Evolutionary conservation across 1,140 invertebrate genomes (phyloP).

Genomic region (Proctacanthus coquilletti): DNA sequence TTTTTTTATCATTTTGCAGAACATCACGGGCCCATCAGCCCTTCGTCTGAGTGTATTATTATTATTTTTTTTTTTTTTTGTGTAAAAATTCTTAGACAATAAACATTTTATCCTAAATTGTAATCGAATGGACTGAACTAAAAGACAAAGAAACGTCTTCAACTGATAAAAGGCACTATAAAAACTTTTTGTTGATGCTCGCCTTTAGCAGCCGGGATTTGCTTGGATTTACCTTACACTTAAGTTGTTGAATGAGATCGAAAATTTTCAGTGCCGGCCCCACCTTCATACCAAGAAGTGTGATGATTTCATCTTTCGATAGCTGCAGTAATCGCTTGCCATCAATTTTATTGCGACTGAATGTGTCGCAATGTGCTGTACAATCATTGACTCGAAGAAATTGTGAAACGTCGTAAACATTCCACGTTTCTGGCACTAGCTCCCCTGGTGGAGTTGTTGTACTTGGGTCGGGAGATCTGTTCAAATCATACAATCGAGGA

Average conservation of each 20-base stretch:
- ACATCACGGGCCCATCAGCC: too few species aligned
- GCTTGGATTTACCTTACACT: conserved; percentile 32
- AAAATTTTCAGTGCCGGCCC: conserved; percentile 87
- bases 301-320: conserved; percentile 79
- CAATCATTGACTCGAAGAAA: conserved; percentile 83
- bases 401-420: conserved; percentile 65
- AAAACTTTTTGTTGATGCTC: conserved; percentile 20
- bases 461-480: conserved; percentile 11
- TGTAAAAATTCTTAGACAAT: too few species aligned
- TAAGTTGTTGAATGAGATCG: conserved; percentile 76
- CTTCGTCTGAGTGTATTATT: too few species aligned
- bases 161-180: conserved; percentile 16
- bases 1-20: too few species aligned
- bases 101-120: too few species aligned
- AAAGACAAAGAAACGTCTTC: too few species aligned
- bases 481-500: conserved; percentile 21
- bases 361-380: conserved; percentile 72
- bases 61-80: too few species aligned
- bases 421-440: conserved; percentile 62
- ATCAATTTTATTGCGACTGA: conserved; percentile 55
- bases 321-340: conserved; percentile 63
- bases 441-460: conserved; percentile 24
- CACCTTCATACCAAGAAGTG: conserved; percentile 80
- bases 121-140: too few species aligned
- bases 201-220: conserved; percentile 25